A percentile compares a stretch with the other conserved stretches of the same genome.
Conservation (phyloP, 2,888 invertebrate genomes). For the Octonoba sinensis region DNA sequence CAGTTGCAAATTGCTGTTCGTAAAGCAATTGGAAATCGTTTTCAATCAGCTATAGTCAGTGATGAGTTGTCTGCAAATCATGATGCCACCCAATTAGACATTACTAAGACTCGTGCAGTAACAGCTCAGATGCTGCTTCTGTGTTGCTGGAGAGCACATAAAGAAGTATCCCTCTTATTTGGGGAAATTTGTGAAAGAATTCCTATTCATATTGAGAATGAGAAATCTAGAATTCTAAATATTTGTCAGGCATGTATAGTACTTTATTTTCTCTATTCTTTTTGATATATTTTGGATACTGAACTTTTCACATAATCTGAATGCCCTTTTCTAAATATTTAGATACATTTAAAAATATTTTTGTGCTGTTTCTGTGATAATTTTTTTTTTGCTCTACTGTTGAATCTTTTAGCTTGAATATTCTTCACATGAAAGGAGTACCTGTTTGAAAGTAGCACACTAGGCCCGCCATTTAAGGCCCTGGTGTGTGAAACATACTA, state of each 20-base stretch:
- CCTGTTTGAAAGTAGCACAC: too few species aligned
- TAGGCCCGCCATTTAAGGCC: too few species aligned
- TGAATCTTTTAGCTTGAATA: not conserved
- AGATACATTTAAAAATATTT: too few species aligned
- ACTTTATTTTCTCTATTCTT: not conserved
- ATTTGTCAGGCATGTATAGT: not conserved
- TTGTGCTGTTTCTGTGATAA: too few species aligned
- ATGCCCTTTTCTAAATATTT: too few species aligned
- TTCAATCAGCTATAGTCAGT: conserved; percentile 32
- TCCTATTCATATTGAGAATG: conserved; percentile 43
- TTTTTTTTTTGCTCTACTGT: not conserved
- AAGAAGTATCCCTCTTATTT: conserved; percentile 79
- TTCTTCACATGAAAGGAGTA: not conserved
- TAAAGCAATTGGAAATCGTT: conserved; percentile 49
- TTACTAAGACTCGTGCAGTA: conserved; percentile 68
- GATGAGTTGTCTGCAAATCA: conserved; percentile 19
- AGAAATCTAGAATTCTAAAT: conserved; percentile 46
- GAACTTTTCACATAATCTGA: too few species aligned
- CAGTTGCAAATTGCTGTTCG: conserved; percentile 56
- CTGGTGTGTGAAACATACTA: too few species aligned
- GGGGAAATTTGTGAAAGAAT: conserved; percentile 69
- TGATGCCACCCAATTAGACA: conserved; percentile 30
- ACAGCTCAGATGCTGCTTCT: conserved; percentile 89
- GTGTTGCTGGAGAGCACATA: conserved; percentile 94
- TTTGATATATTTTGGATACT: not conserved